Evolutionary conservation across 2,797 vertebrate species (phyloP), one percentile per base, ranked within the genome.

Genomic region (Myripristis murdjan): DNA sequence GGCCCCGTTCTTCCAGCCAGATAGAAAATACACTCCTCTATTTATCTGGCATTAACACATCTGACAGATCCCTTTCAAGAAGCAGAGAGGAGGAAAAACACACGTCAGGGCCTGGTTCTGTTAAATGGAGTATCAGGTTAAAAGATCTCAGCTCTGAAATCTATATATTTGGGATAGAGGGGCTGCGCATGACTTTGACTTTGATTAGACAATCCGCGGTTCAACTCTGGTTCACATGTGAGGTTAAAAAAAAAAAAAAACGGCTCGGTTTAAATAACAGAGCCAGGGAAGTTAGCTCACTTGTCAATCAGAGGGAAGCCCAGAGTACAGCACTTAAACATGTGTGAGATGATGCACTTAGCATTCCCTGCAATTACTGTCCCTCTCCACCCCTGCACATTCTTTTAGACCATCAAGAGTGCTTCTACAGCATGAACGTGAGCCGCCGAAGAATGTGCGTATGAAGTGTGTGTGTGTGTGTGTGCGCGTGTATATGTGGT

Each of bases 291-390:
- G 79, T 76, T 70, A 73, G 58, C 63, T 72, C 56, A 70, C 79
- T 83, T 87, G 89, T 92, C 86, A 91, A 69, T 89, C 81, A 78
- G 53, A 77, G 63, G 43, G 55, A 79, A 14, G 43, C 47, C 44
- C 62, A 44, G 58, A 87, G 81, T 59, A 60, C 73, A 53, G 77
- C 75, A 77, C 87, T 87, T 82, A 69, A 87, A 90, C 84, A 83
- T 74, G 72, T 83, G 86, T 81, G 72, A 87, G 81, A 89, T 77
- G 73, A 86, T 86, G 79, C 83, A 83, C 83, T 87, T 79, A 80
- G 81, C 80, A 83, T 85, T 89, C 80, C 84, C 85, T 77, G 76
- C 88, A 90, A 91, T 92, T 91, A 92, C 83, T 81, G 62, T 77
- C 84, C 75, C 66, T 83, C 77, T 78, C 81, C 77, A 75, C 70